Base-by-base conservation (phyloP, 64 coral and sea anemone species). In the Hydrozoanthus tunicans region DNA sequence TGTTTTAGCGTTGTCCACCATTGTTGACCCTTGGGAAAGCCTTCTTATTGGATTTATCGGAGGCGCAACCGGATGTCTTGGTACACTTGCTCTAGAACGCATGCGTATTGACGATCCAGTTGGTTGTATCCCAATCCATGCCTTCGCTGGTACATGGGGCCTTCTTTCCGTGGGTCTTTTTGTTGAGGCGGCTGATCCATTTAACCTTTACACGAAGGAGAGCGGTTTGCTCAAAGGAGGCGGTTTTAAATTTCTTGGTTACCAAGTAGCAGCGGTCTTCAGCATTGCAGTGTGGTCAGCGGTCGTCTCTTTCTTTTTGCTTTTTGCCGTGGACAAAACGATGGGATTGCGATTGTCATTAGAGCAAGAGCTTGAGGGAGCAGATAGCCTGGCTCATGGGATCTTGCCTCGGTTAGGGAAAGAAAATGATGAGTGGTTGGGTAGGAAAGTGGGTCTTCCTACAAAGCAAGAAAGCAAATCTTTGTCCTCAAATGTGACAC, bases 101-200 rank as follows among this genome's bases (percentile, higher is more conserved):
- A 43, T 43, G 32, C 32, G 32, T 43, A 43, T 43, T 43, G 32
- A 43, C 32, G 32, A 43, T 43, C 32, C 32, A 43, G 32, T 43
- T 43, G 32, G 32, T 43, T 43, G 32, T 43, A 78, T 94, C 57
- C 86, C 86, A 76, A 90, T 69, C 23, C 92, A 94, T 43, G 92
- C 86, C 2, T 70, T 77, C 4, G 79, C 92, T 12, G 92, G 92
- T n/a, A 78, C 77, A 51, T 94, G 92, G 92, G 92, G 92, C 26
- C 65, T 94, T 27, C 24, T 94, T 70, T 86, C 86, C 12, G 92
- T 84, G 6, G 86, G 66, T 51, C 25, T 94, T 32, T 94, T 90
- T 58, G 92, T 77, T 6, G 85, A 94, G 56, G 92, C 26, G 71
- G 0, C 32, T 2, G 86, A 90, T 61, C 58, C 72, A 58, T 73